Conservation (phyloP, 2,113 vertebrate genomes). For the Microcebus murinus region DNA sequence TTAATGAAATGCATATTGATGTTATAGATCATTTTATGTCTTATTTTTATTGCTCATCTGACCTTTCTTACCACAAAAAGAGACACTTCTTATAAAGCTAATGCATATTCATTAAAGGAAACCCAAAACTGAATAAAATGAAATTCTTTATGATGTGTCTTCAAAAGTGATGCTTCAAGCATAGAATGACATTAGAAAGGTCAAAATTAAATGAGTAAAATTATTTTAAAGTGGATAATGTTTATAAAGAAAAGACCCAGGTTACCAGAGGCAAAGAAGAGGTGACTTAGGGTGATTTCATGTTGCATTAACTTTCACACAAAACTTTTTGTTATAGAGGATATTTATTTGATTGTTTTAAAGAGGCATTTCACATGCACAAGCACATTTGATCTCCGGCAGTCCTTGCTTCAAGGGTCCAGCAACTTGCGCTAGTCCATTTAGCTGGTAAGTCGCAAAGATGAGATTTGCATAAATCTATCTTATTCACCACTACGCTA, state of each 20-base stretch:
- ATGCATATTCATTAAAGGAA: slow-evolving; percentile 47
- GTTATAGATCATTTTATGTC: slow-evolving; percentile 14
- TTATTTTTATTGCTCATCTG: not conserved
- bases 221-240: not conserved
- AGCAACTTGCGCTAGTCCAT: not conserved
- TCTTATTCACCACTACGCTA: not conserved
- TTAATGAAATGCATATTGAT: slow-evolving; percentile 6
- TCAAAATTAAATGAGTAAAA: not conserved
- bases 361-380: not conserved
- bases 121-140: slow-evolving; percentile 11
- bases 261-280: not conserved
- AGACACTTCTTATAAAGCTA: slow-evolving; percentile 17
- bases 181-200: slow-evolving; percentile 16
- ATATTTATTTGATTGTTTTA: not conserved
- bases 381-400: not conserved
- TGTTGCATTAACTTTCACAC: not conserved
- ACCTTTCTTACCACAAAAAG: slow-evolving; percentile 35
- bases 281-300: not conserved
- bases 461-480: not conserved
- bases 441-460: not conserved
- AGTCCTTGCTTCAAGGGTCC: not conserved
- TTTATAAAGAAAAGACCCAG: not conserved
- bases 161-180: slow-evolving; percentile 26
- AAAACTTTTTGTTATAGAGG: not conserved
- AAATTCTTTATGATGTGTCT: not conserved